Conservation (phyloP, 2,797 vertebrate species). For the Acanthis flammea region DNA sequence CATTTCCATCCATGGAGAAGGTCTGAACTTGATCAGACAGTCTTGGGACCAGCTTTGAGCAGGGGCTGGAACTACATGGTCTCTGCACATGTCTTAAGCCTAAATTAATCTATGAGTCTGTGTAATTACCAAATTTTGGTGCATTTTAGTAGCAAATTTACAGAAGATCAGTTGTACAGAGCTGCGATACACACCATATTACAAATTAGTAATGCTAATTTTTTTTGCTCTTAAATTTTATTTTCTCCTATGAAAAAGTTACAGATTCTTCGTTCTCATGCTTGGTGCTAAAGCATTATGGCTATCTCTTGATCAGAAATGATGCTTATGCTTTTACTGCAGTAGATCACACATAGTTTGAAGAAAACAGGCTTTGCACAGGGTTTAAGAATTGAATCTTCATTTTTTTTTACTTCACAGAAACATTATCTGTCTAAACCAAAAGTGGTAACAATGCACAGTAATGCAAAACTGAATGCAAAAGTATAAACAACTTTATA, state of each 20-base stretch:
- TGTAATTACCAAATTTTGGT: not conserved
- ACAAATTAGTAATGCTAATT: not conserved
- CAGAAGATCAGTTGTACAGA: not conserved
- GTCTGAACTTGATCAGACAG: not conserved
- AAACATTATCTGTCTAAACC: not conserved
- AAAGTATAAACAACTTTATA: not conserved
- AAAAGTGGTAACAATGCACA: not conserved
- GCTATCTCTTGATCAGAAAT: not conserved
- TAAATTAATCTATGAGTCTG: not conserved
- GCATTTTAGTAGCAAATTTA: not conserved
- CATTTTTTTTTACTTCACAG: not conserved
- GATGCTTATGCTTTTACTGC: not conserved
- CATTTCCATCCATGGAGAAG: not conserved
- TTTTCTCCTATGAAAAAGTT: not conserved
- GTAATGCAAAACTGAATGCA: not conserved
- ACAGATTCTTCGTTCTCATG: not conserved
- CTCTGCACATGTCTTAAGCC: not conserved
- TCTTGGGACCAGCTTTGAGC: not conserved
- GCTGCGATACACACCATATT: not conserved
- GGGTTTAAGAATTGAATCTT: conserved; percentile 6
- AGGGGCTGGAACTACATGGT: not conserved
- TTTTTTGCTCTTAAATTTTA: not conserved
- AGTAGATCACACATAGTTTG: not conserved
- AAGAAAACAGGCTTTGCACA: not conserved
- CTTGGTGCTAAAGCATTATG: not conserved